phyloP scores from a whole-genome alignment of 2,797 vertebrate species.

The Hafferia zeledoni region DNA sequence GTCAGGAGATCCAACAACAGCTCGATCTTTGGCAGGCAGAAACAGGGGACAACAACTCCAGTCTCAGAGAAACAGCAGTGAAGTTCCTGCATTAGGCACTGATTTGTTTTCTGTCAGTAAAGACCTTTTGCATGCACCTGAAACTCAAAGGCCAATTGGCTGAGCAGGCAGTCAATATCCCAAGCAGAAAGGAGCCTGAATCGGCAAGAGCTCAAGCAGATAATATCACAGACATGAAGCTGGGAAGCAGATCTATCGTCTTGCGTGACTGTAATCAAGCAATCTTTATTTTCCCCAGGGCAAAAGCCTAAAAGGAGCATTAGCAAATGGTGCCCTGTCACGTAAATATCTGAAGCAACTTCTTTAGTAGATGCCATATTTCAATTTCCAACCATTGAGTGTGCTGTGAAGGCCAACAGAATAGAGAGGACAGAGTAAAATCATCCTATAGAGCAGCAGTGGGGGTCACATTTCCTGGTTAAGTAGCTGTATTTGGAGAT shows the following conservation, averaged over 20 bases:
- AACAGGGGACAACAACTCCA: background rate
- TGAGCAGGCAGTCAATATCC: conserved; percentile 28
- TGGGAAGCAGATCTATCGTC: background rate
- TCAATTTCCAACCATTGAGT: conserved; percentile 7
- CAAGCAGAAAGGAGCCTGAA: background rate
- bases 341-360: conserved; percentile 4
- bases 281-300: conserved; percentile 2
- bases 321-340: conserved; percentile 49
- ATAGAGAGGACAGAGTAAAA: background rate
- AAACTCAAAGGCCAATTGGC: conserved; percentile 16
- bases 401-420: background rate
- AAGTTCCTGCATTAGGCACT: background rate
- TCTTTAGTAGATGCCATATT: conserved; percentile 15
- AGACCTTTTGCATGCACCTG: conserved; percentile 5
- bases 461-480: background rate
- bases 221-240: background rate
- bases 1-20: background rate
- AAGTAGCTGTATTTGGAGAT: background rate
- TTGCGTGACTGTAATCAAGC: conserved; percentile 19
- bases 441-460: background rate
- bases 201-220: conserved; percentile 16
- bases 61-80: fast-evolving
- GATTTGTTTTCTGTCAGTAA: conserved; percentile 9
- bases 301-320: conserved; percentile 21
- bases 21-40: background rate